Percentiles rank a stretch among this genome's conserved stretches.
Conservation (phyloP, 2,113 vertebrate genomes). For the Parus major region DNA sequence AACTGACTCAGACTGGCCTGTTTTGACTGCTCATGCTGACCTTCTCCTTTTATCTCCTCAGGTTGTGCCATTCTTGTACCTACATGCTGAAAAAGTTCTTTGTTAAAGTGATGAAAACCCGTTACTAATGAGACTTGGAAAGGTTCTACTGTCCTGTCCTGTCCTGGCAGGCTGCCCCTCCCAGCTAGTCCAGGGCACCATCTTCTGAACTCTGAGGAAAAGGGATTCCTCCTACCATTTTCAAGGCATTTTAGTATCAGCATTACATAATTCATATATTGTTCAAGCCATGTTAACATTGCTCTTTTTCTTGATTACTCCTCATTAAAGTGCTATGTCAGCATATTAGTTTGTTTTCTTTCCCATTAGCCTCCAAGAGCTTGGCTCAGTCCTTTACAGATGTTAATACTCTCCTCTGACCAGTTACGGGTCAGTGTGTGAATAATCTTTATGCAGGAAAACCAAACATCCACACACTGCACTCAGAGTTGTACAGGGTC, state of each 20-base stretch:
- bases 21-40: neutral
- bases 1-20: neutral
- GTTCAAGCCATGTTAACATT: neutral
- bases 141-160: neutral
- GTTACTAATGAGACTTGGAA: neutral
- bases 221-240: neutral
- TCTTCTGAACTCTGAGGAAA: neutral
- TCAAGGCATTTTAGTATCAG: neutral
- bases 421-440: neutral
- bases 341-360: constrained; percentile 29
- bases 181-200: neutral
- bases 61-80: neutral
- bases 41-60: neutral
- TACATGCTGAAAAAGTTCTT: neutral
- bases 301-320: neutral
- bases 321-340: neutral
- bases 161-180: neutral
- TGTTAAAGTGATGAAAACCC: neutral
- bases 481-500: rapidly evolving
- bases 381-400: neutral
- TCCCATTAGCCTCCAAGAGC: neutral
- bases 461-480: neutral
- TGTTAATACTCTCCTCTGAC: neutral
- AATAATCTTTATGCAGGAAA: neutral
- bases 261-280: neutral